Evolutionary conservation across 2,888 invertebrate genomes (phyloP), one percentile per base, ranked within the genome.

Genomic region (Thera britannica): DNA sequence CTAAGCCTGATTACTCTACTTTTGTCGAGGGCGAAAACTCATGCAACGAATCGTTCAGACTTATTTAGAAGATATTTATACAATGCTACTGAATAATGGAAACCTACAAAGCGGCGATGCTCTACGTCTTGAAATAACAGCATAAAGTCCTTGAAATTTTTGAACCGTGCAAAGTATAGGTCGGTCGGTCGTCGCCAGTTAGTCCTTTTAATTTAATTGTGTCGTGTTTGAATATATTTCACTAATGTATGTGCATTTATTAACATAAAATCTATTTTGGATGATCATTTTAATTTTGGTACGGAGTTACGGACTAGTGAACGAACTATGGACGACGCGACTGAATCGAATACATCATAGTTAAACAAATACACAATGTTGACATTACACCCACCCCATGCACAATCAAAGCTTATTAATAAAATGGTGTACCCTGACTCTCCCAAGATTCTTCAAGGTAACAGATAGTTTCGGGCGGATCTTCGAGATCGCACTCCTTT

Each of bases 391-490:
- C 85, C 86, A 86, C 82, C 87, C 88, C 90, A 90, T 92, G 92
- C 92, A 90, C 79, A 83, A 82, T 77, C 77, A 79, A 79, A 84
- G 87, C 86, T 78, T 81, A 82, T 77, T 79, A 77, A 83, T 79
- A 78, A 82, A 81, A 77, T 75, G 70, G 66, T 76, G 85, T 93
- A 92, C 93, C 89, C 94, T 94, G 83, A 89, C 86, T 80, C 86
- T 92, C 78, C 94, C 94, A 86, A 82, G 94, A 89, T 88, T 95
- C 86, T 87, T 95, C 92, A 88, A 94, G 84, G 92, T 93, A 89
- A 93, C 94, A 89, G 92, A 93, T 87, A 94, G 92, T 81, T 92
- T 92, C 83, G 88, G 88, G 87, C 87, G 88, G 83, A 88, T 89
- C 83, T 90, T 93, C 86, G 86, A 92, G 79, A 90, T 94, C 93